phyloP scores from a whole-genome alignment of 1,140 invertebrate species.

The Eueides isabella region DNA sequence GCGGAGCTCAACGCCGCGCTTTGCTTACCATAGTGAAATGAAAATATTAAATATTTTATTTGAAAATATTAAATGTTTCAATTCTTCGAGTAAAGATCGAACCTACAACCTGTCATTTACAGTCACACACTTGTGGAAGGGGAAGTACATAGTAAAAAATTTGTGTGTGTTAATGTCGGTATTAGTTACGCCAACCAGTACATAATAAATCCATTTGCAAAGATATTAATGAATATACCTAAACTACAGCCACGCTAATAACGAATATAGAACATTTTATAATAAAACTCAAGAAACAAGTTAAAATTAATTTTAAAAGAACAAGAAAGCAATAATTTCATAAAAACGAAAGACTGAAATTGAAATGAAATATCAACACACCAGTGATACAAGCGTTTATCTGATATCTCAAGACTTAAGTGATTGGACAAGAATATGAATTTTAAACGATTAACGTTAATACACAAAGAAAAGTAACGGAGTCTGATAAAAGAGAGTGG shows the following conservation, averaged over 20 bases:
- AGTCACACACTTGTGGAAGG: too few relatives aligned
- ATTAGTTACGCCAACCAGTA: too few relatives aligned
- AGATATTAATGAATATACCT: too few relatives aligned
- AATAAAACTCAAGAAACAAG: neutral
- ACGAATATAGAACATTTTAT: neutral
- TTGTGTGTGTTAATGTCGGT: neutral
- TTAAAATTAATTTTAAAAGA: neutral
- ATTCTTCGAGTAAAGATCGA: too few relatives aligned
- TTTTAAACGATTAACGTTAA: conserved; percentile 72
- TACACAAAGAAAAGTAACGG: conserved; percentile 56
- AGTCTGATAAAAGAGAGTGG: conserved; percentile 62
- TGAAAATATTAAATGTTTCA: too few relatives aligned
- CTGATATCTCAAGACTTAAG: conserved; percentile 38
- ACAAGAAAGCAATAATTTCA: conserved; percentile 7
- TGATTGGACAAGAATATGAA: conserved; percentile 62
- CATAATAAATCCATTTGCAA: too few relatives aligned
- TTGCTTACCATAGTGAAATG: too few relatives aligned
- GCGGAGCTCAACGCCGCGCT: too few relatives aligned
- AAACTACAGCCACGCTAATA: too few relatives aligned
- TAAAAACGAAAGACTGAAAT: neutral
- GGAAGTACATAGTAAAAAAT: too few relatives aligned
- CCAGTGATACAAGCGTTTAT: conserved; percentile 11
- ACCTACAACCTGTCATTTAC: too few relatives aligned
- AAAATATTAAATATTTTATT: too few relatives aligned
- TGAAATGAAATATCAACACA: conserved; percentile 5